Evolutionary conservation across 2,888 invertebrate species (phyloP).

Genomic region (Melanchra persicariae): DNA sequence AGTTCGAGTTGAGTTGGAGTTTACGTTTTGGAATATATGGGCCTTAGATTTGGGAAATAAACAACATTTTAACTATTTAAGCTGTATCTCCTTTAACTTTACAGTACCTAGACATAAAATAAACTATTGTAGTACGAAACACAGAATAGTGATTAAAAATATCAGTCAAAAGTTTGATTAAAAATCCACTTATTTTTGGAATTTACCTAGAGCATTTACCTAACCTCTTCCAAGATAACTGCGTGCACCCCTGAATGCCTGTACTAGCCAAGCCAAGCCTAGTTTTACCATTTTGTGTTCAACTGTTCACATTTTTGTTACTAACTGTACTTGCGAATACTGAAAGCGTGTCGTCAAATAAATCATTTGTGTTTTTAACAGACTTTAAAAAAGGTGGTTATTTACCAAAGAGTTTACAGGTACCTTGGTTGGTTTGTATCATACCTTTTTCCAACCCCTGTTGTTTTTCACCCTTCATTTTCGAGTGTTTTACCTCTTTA

Average conservation of each 20-base stretch:
- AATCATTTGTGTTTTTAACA: conserved; percentile 72
- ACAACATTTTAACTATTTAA: neutral
- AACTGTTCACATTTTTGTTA: neutral
- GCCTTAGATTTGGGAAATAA: no score
- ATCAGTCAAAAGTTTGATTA: no score
- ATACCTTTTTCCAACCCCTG: conserved; percentile 54
- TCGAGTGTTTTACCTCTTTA: conserved; percentile 67
- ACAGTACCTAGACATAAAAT: neutral
- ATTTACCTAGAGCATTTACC: neutral
- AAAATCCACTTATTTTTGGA: neutral
- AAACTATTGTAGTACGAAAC: neutral
- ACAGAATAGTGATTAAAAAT: neutral
- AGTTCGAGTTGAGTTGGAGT: no score
- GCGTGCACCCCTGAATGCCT: neutral
- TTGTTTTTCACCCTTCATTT: conserved; percentile 62
- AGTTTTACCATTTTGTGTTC: neutral
- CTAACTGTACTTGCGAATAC: conserved; percentile 39
- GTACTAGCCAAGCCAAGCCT: no score
- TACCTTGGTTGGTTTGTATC: conserved; percentile 43
- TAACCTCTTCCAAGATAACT: neutral
- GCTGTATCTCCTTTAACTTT: neutral
- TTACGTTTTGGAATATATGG: no score
- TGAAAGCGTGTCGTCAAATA: conserved; percentile 64
- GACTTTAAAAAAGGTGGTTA: no score
- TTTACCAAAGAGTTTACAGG: conserved; percentile 57